Conservation (phyloP, 2,797 vertebrate species). For the Tiaroga cobitis region DNA sequence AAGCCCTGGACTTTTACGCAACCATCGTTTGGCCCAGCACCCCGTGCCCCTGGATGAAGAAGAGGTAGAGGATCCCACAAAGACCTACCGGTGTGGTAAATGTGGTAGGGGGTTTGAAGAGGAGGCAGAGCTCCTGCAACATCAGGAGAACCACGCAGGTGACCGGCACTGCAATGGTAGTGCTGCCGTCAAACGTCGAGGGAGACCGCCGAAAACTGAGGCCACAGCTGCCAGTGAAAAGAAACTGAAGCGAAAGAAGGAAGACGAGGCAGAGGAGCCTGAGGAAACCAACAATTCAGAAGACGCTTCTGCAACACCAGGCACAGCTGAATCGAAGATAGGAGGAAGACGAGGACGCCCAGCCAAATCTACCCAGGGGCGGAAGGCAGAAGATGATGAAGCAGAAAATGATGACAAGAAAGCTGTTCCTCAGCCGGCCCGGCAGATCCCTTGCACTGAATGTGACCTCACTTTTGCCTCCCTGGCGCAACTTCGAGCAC, state of each 20-base stretch:
- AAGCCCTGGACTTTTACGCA: slow-evolving; percentile 79
- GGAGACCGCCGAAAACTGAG: slow-evolving; percentile 74
- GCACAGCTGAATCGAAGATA: slow-evolving; percentile 66
- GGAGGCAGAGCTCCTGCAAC: slow-evolving; percentile 75
- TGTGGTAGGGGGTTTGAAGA: slow-evolving; percentile 78
- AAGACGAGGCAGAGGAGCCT: slow-evolving; percentile 63
- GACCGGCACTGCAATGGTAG: slow-evolving; percentile 80
- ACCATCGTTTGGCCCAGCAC: slow-evolving; percentile 80
- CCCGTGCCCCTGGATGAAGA: slow-evolving; percentile 71
- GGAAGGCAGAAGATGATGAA: slow-evolving; percentile 57
- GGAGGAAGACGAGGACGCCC: slow-evolving; percentile 65
- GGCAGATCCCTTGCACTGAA: slow-evolving; percentile 78
- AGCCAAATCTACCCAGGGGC: slow-evolving; percentile 66
- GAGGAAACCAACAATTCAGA: slow-evolving; percentile 58
- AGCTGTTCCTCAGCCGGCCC: slow-evolving; percentile 48
- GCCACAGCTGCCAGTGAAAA: slow-evolving; percentile 65
- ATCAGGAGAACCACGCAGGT: slow-evolving; percentile 80
- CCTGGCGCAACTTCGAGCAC: slow-evolving; percentile 72
- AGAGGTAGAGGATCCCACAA: slow-evolving; percentile 69
- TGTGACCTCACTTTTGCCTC: slow-evolving; percentile 74
- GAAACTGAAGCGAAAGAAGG: slow-evolving; percentile 75
- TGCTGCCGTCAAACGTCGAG: slow-evolving; percentile 72
- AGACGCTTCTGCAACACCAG: slow-evolving; percentile 43
- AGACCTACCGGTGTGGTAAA: slow-evolving; percentile 80
- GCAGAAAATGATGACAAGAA: slow-evolving; percentile 74